These are phyloP conservation scores for Nyctibius bracteatus DNA, from an alignment of 2,113 vertebrate genomes.

Conservation along the genomic window DNA sequence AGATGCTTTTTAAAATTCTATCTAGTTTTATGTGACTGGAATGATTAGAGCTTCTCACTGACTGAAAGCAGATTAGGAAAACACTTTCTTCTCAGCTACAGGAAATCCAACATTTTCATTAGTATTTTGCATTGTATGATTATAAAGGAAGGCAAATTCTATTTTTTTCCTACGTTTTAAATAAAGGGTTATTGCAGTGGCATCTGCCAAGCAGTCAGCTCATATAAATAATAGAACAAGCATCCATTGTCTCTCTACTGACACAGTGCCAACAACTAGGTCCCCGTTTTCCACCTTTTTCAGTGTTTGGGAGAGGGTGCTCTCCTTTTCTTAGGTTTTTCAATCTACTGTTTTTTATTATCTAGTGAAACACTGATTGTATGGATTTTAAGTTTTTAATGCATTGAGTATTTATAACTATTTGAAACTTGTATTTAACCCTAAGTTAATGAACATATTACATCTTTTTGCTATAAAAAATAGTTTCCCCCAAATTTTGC, in stretches of 20 bases:
- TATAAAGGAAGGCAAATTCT: conserved; percentile 56
- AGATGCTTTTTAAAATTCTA: background rate
- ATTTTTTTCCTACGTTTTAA: conserved; percentile 51
- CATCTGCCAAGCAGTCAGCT: conserved; percentile 67
- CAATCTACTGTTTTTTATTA: conserved; percentile 6
- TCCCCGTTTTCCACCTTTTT: conserved; percentile 42
- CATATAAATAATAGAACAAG: conserved; percentile 69
- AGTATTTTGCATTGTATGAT: conserved; percentile 44
- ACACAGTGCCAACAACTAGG: conserved; percentile 32
- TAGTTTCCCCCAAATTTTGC: background rate
- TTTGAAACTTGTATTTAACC: background rate
- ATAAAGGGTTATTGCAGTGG: conserved; percentile 45
- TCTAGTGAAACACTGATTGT: background rate
- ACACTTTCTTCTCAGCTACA: conserved; percentile 6
- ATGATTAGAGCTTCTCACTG: background rate
- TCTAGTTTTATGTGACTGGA: background rate
- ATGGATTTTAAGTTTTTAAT: background rate
- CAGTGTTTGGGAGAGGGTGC: background rate
- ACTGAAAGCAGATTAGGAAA: conserved; percentile 22
- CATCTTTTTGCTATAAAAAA: background rate
- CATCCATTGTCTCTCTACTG: conserved; percentile 38
- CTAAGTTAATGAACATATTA: background rate
- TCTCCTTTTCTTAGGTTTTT: conserved; percentile 14
- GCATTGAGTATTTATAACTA: background rate
- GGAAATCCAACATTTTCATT: conserved; percentile 40